Evolutionary conservation across 2,113 vertebrate genomes (phyloP), one percentile per base, ranked within the genome.

Genomic region (Colius striatus): DNA sequence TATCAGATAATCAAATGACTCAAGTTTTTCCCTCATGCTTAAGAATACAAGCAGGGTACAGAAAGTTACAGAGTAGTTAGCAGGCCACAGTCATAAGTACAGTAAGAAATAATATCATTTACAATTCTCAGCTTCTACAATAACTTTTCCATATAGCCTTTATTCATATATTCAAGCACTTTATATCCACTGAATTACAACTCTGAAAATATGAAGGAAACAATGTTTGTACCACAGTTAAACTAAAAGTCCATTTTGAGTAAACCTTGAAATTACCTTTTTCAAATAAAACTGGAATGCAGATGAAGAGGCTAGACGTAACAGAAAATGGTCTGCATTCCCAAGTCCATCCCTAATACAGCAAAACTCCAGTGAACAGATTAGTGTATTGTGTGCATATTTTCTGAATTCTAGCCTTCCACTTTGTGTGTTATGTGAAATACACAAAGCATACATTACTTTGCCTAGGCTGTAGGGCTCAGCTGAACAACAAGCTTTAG

Each of bases 351-450:
- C 36, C 58, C n/a, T 2, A 7, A 38, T 16, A 53, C 12, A 74
- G 50, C 11, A 57, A 26, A 86, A n/a, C 8, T 54, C 21, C 22
- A 66, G 27, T 13, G 45, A 29, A 23, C 13, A 61, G 20, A 34
- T 29, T 79, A 73, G 30, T 10, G 9, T 2, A 60, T 5, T 6
- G 17, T 5, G 14, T 1, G 2, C n/a, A 9, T 0, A 0, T 32
- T 87, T 43, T n/a, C 77, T 70, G 11, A 89, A 32, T 61, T 89
- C 41, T 26, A 86, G 41, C 11, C 32, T 80, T 57, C 30, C 4
- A 8, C 23, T 82, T 47, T 45, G 29, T 20, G 34, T 34, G 41
- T 4, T 0, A 0, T 1, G 14, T n/a, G 30, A 53, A 76, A 36
- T 76, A 57, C 20, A 29, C 9, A 73, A 34, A 38, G 11, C 13